A percentile compares a stretch with the other conserved stretches of the same genome.
Conservation (phyloP, 2,797 vertebrate species). For the Natrix natrix region DNA sequence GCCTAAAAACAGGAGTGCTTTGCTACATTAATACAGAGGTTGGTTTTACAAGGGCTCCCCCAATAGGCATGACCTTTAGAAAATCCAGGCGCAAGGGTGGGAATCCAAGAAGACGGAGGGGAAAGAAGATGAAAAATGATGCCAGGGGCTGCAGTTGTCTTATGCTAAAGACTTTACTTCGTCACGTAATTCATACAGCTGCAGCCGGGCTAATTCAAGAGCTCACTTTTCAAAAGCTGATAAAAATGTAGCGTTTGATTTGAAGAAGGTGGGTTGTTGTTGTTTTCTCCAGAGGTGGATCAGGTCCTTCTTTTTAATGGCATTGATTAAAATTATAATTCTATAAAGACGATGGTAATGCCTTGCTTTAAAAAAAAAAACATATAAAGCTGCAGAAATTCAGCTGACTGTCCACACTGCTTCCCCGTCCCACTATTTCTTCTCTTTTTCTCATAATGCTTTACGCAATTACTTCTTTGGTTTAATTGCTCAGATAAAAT, state of each 20-base stretch:
- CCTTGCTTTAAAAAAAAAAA: conserved; percentile 30
- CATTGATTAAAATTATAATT: conserved; percentile 7
- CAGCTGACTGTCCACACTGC: conserved; percentile 14
- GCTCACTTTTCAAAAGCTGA: conserved; percentile 51
- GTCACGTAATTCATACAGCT: conserved; percentile 49
- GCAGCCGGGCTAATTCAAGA: conserved; percentile 64
- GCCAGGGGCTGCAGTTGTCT: conserved; percentile 50
- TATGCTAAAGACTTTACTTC: conserved; percentile 54
- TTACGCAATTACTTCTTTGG: conserved; percentile 36
- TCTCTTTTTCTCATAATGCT: not conserved
- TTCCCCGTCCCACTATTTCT: not conserved
- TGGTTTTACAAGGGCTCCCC: conserved; percentile 69
- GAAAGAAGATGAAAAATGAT: conserved; percentile 70
- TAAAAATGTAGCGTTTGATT: conserved; percentile 53
- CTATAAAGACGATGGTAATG: conserved; percentile 1
- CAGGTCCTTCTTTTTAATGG: conserved; percentile 43
- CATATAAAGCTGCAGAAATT: not conserved
- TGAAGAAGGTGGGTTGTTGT: conserved; percentile 12
- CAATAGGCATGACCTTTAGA: conserved; percentile 72
- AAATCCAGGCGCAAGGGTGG: conserved; percentile 57
- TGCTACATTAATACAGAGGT: conserved; percentile 16
- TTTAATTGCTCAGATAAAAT: conserved; percentile 45
- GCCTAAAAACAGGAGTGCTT: conserved; percentile 23
- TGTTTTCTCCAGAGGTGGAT: conserved; percentile 36
- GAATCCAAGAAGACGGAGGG: conserved; percentile 34